Evolutionary conservation across 2,113 vertebrate genomes (phyloP), one percentile per base, ranked within the genome.

Genomic region (Macroglossus sobrinus): DNA sequence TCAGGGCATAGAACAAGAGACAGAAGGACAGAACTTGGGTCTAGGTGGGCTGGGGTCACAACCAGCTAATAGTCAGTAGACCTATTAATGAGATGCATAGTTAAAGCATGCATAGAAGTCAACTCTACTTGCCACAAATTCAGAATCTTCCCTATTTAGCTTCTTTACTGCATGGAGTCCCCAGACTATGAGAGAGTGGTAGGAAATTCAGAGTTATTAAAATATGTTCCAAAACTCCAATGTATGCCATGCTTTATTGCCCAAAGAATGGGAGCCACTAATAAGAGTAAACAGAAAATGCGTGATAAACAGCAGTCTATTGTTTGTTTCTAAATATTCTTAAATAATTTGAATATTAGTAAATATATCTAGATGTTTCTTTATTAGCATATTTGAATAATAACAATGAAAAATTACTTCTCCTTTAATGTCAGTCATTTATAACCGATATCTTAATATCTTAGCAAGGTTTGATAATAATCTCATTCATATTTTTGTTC

Each of bases 401-500:
- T 64, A 14, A 78, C 3, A 53, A 53, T 50, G 64, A 91, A 86
- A 93, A 91, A 81, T 11, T 74, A 40, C 53, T 94, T 86, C 87
- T 7, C 21, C 86, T 91, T 95, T 75, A 74, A 71, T 21, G 3
- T 6, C 15, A 12, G 57, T 66, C 28, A 45, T 79, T 95, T 96
- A 43, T 74, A 95, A 79, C 26, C 35, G 40, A 82, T 91, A 61
- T 93, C 26, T 50, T 93, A 68, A 84, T 55, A 85, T 84, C 87
- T 81, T 38, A 85, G 19, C 13, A 79, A 96, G 9, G 28, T 7
- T 55, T 66, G 35, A 8, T 40, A 63, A 33, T 66, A 80, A 50
- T 76, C 6, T 24, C 82, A 82, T 82, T 21, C 94, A 5, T 66
- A 13, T 66, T 93, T 82, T 78, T 57, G 47, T 72, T 78, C 11